Conservation (phyloP, 2,113 vertebrate genomes). For the Anthoscopus minutus region DNA sequence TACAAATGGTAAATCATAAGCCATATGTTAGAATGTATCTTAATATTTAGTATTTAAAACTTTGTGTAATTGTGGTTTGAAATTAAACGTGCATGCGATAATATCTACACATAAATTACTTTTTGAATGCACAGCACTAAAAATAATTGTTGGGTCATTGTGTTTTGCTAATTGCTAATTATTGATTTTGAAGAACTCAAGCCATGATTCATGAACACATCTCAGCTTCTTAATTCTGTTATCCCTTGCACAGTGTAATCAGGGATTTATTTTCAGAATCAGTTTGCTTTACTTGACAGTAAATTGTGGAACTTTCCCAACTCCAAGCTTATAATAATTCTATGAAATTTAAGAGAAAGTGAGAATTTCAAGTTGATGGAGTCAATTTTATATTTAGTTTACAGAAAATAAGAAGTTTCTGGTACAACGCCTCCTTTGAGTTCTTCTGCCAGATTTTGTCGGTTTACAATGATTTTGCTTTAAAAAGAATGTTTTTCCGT, state of each 20-base stretch:
- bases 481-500: conserved; percentile 1
- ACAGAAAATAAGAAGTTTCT: conserved; percentile 51
- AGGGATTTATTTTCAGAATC: conserved; percentile 56
- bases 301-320: conserved; percentile 41
- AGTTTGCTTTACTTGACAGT: background rate
- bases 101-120: conserved; percentile 5
- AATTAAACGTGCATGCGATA: conserved; percentile 20
- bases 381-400: conserved; percentile 56
- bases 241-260: background rate
- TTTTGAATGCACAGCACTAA: background rate
- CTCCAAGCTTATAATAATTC: conserved; percentile 37
- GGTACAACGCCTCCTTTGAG: conserved; percentile 42
- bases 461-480: conserved; percentile 43
- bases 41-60: conserved; percentile 43
- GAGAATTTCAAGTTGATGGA: conserved; percentile 40
- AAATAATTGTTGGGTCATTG: conserved; percentile 20
- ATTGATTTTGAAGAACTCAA: conserved; percentile 23
- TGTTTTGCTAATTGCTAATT: conserved; percentile 46
- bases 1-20: conserved; percentile 6
- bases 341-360: conserved; percentile 43
- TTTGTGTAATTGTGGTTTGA: background rate
- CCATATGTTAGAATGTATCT: background rate
- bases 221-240: conserved; percentile 25
- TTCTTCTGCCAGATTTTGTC: conserved; percentile 18
- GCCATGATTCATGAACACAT: conserved; percentile 27